Conservation (phyloP, 2,888 invertebrate species). For the Pristionchus maxplancki region DNA sequence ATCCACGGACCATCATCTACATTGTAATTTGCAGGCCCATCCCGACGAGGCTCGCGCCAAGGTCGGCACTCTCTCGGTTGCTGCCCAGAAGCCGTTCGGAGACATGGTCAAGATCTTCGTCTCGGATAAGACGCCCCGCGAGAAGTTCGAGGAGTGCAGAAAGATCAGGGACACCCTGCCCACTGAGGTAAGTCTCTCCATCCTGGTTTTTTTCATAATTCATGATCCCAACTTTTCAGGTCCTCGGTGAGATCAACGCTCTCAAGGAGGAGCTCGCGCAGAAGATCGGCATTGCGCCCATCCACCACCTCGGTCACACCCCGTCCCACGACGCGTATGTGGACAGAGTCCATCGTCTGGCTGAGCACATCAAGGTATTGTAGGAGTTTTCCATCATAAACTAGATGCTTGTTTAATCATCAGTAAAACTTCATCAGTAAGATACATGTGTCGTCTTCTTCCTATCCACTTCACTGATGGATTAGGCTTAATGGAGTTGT, state of each 20-base stretch:
- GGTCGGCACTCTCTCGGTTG: not conserved
- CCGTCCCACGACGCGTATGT: not conserved
- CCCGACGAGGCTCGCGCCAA: not conserved
- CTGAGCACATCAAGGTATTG: slow-evolving; percentile 24
- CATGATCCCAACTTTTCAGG: not conserved
- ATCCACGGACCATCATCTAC: too few relatives aligned
- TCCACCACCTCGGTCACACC: slow-evolving; percentile 36
- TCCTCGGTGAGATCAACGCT: slow-evolving; percentile 25
- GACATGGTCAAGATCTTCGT: slow-evolving; percentile 26
- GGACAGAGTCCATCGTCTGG: slow-evolving; percentile 17
- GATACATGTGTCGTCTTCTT: too few relatives aligned
- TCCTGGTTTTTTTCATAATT: too few relatives aligned
- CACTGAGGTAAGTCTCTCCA: not conserved
- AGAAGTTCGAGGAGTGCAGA: not conserved
- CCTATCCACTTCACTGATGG: too few relatives aligned
- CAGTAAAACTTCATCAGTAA: too few relatives aligned
- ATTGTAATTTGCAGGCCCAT: not conserved
- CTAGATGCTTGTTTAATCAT: not conserved
- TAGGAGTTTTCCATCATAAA: not conserved
- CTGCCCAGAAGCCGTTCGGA: slow-evolving; percentile 1
- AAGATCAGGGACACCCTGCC: not conserved
- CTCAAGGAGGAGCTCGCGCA: not conserved
- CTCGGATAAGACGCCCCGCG: not conserved
- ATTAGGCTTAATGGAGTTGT: too few relatives aligned
- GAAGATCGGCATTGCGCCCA: not conserved